phyloP scores from a whole-genome alignment of 2,797 vertebrate genomes.

The Etheostoma perlongum region DNA sequence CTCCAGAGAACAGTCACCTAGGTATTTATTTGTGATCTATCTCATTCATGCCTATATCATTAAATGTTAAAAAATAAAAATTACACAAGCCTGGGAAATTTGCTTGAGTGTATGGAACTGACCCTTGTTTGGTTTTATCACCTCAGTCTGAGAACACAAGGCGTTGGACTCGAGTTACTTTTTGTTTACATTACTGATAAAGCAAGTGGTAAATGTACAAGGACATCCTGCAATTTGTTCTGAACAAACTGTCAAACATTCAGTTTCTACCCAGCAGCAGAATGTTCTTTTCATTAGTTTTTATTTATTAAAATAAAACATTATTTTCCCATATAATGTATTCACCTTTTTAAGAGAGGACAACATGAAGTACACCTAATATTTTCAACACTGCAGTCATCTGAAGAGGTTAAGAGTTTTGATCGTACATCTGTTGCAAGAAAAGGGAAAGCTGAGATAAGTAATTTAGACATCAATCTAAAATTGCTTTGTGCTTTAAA shows the following conservation, averaged over 20 bases:
- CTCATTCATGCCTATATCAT: background rate
- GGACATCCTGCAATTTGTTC: background rate
- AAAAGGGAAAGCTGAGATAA: too few species aligned
- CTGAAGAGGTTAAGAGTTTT: background rate
- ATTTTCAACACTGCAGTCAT: background rate
- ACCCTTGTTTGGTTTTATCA: slow-evolving; percentile 3
- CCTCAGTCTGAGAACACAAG: background rate
- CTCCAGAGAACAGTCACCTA: background rate
- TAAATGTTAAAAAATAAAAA: background rate
- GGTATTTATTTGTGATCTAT: background rate
- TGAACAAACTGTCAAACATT: background rate
- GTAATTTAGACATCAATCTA: background rate
- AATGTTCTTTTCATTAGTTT: background rate
- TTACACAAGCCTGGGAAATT: slow-evolving; percentile 19
- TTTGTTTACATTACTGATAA: background rate
- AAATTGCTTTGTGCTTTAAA: background rate
- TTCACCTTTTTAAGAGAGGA: background rate
- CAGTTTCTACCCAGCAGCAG: background rate
- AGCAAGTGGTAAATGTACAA: background rate
- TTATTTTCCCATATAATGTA: background rate
- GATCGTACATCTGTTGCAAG: background rate
- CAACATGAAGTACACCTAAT: background rate
- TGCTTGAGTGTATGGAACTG: background rate
- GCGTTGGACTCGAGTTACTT: background rate
- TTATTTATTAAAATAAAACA: background rate